Conservation (phyloP, 2,888 invertebrate genomes). For the Eupithecia exiguata region DNA sequence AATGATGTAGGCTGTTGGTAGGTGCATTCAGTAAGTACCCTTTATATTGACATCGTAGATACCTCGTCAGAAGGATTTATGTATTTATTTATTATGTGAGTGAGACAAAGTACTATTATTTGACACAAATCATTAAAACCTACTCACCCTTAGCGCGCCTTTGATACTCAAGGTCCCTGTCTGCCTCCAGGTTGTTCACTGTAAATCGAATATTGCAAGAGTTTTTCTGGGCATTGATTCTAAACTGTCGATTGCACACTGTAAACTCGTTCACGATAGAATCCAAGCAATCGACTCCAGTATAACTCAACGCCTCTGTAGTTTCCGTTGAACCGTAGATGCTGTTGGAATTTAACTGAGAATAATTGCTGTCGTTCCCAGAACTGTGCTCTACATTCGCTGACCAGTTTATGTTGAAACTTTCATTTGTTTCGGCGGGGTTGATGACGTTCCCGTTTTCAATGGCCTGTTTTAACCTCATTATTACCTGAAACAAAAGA, state of each 20-base stretch:
- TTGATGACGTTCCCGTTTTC: slow-evolving; percentile 71
- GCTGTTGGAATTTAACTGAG: slow-evolving; percentile 55
- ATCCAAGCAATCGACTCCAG: slow-evolving; percentile 45
- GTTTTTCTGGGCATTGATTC: slow-evolving; percentile 63
- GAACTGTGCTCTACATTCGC: slow-evolving; percentile 50
- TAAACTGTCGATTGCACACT: slow-evolving; percentile 73
- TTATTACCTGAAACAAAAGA: slow-evolving; percentile 67
- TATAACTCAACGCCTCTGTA: slow-evolving; percentile 53
- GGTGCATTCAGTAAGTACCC: too few species aligned
- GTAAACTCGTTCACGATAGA: slow-evolving; percentile 53
- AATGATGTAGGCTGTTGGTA: background rate
- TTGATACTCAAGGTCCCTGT: slow-evolving; percentile 47
- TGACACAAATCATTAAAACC: too few species aligned
- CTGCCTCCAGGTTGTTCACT: slow-evolving; percentile 61
- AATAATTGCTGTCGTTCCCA: slow-evolving; percentile 54
- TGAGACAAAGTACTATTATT: background rate
- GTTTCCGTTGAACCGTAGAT: slow-evolving; percentile 53
- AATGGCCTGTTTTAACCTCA: slow-evolving; percentile 67
- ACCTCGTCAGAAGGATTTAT: background rate
- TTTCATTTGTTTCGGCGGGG: slow-evolving; percentile 50
- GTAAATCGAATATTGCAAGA: slow-evolving; percentile 47
- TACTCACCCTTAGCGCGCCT: slow-evolving; percentile 56
- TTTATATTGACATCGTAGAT: background rate
- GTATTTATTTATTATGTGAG: background rate
- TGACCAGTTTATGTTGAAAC: slow-evolving; percentile 59